Evolutionary conservation across 2,113 vertebrate species (phyloP).

Genomic region (Hirundichthys speculiger): DNA sequence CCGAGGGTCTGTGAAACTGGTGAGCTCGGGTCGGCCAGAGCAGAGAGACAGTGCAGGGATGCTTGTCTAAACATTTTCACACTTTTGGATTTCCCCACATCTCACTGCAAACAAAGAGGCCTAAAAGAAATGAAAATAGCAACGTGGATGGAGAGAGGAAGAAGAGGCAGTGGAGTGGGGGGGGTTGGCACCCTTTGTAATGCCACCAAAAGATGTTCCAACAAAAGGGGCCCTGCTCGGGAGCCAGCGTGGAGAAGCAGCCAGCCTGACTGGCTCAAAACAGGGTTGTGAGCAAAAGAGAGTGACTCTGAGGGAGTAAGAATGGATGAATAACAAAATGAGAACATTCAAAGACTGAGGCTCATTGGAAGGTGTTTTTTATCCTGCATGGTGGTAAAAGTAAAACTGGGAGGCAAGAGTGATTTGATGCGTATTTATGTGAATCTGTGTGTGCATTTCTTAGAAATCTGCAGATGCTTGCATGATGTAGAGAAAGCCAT

Average conservation of each 20-base stretch:
- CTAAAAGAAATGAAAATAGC: slow-evolving; percentile 35
- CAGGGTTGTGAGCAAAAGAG: slow-evolving; percentile 49
- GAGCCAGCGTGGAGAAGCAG: slow-evolving; percentile 42
- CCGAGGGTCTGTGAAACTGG: slow-evolving; percentile 4
- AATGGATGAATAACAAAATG: slow-evolving; percentile 22
- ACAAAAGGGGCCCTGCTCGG: slow-evolving; percentile 57
- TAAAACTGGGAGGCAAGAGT: slow-evolving; percentile 32
- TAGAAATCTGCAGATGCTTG: slow-evolving; percentile 5
- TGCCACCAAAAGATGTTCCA: slow-evolving; percentile 64
- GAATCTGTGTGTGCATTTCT: not conserved
- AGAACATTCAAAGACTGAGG: slow-evolving; percentile 34
- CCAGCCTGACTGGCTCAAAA: slow-evolving; percentile 37
- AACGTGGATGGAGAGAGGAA: slow-evolving; percentile 16
- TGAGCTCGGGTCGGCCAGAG: slow-evolving; percentile 22
- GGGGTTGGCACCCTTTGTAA: slow-evolving; percentile 61
- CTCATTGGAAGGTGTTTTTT: slow-evolving; percentile 29
- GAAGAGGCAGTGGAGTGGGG: not conserved
- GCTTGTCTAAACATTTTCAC: slow-evolving; percentile 56
- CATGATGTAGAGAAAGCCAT: not conserved
- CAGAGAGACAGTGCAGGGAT: slow-evolving; percentile 19
- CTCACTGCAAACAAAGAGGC: slow-evolving; percentile 60
- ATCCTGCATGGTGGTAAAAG: slow-evolving; percentile 32
- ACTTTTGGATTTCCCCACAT: slow-evolving; percentile 22
- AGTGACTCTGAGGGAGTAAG: slow-evolving; percentile 22
- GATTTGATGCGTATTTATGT: slow-evolving; percentile 6